Percentiles rank a stretch among this genome's conserved stretches.
Evolutionary conservation across 2,797 vertebrate genomes (phyloP).

Genomic region (Emys orbicularis): DNA sequence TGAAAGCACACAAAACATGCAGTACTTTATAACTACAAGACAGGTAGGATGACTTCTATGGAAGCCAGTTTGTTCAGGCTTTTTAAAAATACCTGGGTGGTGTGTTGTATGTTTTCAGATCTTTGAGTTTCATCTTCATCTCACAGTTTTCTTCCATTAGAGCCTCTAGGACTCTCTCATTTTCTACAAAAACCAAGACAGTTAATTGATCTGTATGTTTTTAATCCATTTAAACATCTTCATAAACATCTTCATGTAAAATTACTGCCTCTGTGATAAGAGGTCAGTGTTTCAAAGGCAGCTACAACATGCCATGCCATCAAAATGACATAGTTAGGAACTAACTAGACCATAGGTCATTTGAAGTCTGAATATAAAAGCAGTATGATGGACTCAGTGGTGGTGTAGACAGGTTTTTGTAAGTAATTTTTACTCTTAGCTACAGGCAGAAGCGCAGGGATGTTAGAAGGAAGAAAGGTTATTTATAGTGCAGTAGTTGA

Average conservation of each 20-base stretch:
- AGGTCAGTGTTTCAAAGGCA: background rate
- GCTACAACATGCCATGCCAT: background rate
- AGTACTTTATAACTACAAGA: background rate
- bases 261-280: background rate
- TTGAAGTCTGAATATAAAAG: background rate
- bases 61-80: background rate
- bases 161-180: conserved; percentile 78
- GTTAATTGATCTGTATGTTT: background rate
- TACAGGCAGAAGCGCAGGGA: background rate
- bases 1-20: conserved; percentile 55
- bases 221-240: background rate
- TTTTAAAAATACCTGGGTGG: conserved; percentile 76
- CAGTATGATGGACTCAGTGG: background rate
- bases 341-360: accelerated
- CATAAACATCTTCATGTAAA: background rate
- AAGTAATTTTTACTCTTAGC: background rate
- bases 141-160: conserved; percentile 79
- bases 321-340: background rate
- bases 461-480: background rate
- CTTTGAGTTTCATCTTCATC: conserved; percentile 82
- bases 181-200: conserved; percentile 77
- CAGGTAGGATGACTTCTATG: background rate
- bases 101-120: conserved; percentile 69
- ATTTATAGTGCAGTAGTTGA: background rate
- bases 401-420: background rate